A percentile compares a stretch with the other conserved stretches of the same genome.
These are phyloP conservation scores for Thaleichthys pacificus DNA, from an alignment of 2,797 vertebrate genomes.

Conservation along the genomic window DNA sequence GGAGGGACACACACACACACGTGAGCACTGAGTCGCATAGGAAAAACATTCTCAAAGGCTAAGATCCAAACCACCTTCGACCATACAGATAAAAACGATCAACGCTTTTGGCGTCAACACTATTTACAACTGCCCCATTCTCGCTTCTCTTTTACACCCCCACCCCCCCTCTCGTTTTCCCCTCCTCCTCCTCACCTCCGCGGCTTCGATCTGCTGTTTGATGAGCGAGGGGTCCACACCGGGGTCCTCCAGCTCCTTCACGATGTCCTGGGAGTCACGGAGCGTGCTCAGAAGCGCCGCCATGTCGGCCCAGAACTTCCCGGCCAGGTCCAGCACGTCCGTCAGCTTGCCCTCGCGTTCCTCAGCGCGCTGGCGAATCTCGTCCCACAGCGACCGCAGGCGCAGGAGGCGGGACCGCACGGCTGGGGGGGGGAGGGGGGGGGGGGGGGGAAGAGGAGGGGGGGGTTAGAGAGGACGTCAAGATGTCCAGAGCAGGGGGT, in stretches of 20 bases:
- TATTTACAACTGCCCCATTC: background rate
- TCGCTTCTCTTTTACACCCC: background rate
- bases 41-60: too few species aligned
- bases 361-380: constrained; percentile 90
- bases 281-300: constrained; percentile 88
- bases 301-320: constrained; percentile 99
- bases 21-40: too few species aligned
- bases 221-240: constrained; percentile 96
- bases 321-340: constrained; percentile 97
- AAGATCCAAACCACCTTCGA: too few species aligned
- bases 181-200: constrained; percentile 79
- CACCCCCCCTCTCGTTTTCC: too few species aligned
- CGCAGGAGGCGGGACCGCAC: constrained; percentile 86
- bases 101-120: too few species aligned
- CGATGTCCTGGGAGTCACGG: constrained; percentile 94
- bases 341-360: constrained; percentile 92
- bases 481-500: too few species aligned
- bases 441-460: background rate
- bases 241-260: constrained; percentile 90
- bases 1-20: constrained; percentile 7
- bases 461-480: background rate
- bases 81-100: too few species aligned
- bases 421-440: constrained; percentile 50
- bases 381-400: constrained; percentile 91
- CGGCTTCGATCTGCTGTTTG: constrained; percentile 95